Evolutionary conservation across 2,113 vertebrate genomes (phyloP), one percentile per base, ranked within the genome.

Genomic region (Puntigrus tetrazona): DNA sequence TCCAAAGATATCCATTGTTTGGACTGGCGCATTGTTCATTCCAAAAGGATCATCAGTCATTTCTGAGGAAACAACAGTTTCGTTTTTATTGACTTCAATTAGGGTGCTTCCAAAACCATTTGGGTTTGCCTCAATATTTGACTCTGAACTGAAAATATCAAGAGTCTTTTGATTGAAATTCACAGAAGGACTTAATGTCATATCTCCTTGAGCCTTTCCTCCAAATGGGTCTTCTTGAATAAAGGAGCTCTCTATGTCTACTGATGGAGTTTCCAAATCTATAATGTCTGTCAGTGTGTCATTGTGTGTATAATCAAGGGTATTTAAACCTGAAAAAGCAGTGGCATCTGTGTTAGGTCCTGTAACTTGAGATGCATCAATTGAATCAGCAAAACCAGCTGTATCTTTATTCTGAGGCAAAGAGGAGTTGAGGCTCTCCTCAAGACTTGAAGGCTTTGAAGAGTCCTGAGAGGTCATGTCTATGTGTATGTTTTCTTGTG

Each of bases 91-190:
- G 25, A 8, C 27, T 83, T 22, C 36, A 34, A 34, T 63, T 8
- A 13, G 11, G 20, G 50, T 36, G 34, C 80, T 36, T 47, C 16
- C 63, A 20, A 43, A 45, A 34, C 55, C 31, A 25, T 27, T 22
- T 45, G 7, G 13, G 27, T 31, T 45, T 74, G 10, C 43, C 52
- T 85, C 86, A 69, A 27, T 81, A 3, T 78, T 65, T 83, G 87
- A 13, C 47, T 86, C 36, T 0, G 77, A 65, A 85, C 41, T 65
- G 82, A 86, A 89, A 4, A 47, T 47, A 72, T 88, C 27, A 1
- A 70, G 43, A 16, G 47, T 69, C 0, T 72, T 50, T 82, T 36
- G 77, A 27, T 16, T 55, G 57, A n/a, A 1, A 25, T 90, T 81
- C 6, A 52, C 36, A 45, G 13, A 14, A 50, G 69, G 22, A 50